Evolutionary conservation across 2,113 vertebrate genomes (phyloP).

Genomic region (Crypturellus undulatus): DNA sequence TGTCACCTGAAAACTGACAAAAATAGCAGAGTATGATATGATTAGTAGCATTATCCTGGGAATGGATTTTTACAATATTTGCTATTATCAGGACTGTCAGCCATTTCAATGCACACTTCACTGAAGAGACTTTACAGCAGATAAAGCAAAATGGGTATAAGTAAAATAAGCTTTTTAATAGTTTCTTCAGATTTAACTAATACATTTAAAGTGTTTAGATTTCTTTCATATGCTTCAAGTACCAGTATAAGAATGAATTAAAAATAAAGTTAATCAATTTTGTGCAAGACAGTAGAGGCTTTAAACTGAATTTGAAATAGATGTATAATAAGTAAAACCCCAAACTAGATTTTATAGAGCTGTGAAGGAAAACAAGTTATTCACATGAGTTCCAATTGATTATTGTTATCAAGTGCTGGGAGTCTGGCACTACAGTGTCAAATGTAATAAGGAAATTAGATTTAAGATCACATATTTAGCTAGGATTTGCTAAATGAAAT

Average conservation of each 20-base stretch:
- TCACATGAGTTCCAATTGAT: background rate
- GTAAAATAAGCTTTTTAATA: background rate
- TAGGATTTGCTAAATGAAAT: background rate
- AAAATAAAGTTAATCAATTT: background rate
- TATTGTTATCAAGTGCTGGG: background rate
- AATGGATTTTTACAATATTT: background rate
- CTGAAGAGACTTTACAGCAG: background rate
- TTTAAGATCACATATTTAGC: background rate
- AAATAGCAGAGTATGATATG: background rate
- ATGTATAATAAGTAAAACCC: background rate
- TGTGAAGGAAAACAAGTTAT: background rate
- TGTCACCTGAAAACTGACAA: conserved; percentile 38
- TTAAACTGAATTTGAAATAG: background rate
- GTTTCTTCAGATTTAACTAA: background rate
- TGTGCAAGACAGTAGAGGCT: background rate
- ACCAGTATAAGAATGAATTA: background rate
- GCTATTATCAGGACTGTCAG: background rate
- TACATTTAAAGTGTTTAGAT: background rate
- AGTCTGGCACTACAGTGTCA: background rate
- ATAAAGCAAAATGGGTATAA: background rate
- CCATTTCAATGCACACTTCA: background rate
- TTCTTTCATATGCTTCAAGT: background rate
- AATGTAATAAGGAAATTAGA: background rate
- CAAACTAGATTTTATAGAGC: background rate
- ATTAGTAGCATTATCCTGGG: background rate